Evolutionary conservation across 2,888 invertebrate species (phyloP).

Genomic region (Anthophora plumipes): DNA sequence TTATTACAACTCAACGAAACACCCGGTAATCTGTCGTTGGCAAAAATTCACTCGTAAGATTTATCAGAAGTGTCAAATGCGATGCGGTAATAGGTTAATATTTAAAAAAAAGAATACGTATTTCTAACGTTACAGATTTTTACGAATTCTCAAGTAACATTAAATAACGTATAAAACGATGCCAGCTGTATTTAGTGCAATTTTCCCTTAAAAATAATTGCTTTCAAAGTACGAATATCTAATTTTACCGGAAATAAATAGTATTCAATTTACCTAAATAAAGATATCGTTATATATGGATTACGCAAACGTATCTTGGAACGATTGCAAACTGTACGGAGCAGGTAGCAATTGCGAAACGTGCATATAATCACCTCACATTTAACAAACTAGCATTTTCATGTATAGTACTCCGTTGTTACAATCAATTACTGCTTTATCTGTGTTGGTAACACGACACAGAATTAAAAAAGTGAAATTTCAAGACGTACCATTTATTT

Average conservation of each 20-base stretch:
- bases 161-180: neutral
- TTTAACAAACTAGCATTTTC: neutral
- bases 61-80: neutral
- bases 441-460: neutral
- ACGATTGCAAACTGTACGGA: neutral
- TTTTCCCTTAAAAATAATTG: neutral
- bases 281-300: neutral
- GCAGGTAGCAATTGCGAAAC: neutral
- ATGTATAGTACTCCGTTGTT: neutral
- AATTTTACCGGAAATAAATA: neutral
- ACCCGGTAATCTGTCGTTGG: slow-evolving; percentile 11
- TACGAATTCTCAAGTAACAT: neutral
- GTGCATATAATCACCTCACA: neutral
- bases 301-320: neutral
- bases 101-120: neutral
- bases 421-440: neutral
- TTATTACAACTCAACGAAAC: neutral
- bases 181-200: neutral
- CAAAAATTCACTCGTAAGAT: neutral
- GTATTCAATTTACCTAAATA: neutral
- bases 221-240: neutral
- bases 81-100: neutral
- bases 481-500: no score
- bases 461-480: no score
- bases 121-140: neutral